Base-by-base conservation (phyloP, 2,888 invertebrate genomes). In the Gymnoscelis rufifasciata region DNA sequence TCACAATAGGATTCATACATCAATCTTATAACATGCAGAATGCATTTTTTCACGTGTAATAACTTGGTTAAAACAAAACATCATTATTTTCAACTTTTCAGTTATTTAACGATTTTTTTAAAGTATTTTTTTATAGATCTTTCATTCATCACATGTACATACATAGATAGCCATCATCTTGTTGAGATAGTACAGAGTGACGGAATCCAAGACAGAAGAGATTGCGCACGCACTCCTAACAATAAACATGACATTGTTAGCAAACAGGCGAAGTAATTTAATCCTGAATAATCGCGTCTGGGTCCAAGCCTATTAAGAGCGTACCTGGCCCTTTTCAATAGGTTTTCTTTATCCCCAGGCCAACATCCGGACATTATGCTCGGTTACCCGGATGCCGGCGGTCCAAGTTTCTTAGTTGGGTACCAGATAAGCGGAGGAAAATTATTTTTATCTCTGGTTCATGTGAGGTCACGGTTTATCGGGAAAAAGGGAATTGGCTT, bases 291-390 rank as follows among this genome's bases (percentile, higher is more conserved):
- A 50, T 60, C 50, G 51, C 50, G 51, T 43, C 37, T 42, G 43
- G 49, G 48, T 47, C 48, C 44, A 49, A 42, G 36, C 43, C 52
- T 49, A 50, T 51, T 54, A 54, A 53, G 50, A 45, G 49, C 54
- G 53, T 56, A 56, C 58, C 56, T 53, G 53, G 50, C 36, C 56
- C 51, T 53, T 54, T 53, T 54, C 56, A 54, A 53, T 54, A 49
- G 52, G 54, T 47, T 45, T 52, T 52, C 54, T 54, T 59, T 59
- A 56, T 59, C 56, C 53, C 37, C 41, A 49, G 45, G 56, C 49
- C 36, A 44, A 40, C 47, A 48, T 52, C 40, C 51, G 54, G 56
- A 57, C 59, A 65, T 68, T 62, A 61, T 60, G 58, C 62, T 59
- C 49, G 51, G 59, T 56, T 62, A 56, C 59, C 60, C 62, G 58